Conservation (phyloP, 2,888 invertebrate genomes). For the Catocala nupta region DNA sequence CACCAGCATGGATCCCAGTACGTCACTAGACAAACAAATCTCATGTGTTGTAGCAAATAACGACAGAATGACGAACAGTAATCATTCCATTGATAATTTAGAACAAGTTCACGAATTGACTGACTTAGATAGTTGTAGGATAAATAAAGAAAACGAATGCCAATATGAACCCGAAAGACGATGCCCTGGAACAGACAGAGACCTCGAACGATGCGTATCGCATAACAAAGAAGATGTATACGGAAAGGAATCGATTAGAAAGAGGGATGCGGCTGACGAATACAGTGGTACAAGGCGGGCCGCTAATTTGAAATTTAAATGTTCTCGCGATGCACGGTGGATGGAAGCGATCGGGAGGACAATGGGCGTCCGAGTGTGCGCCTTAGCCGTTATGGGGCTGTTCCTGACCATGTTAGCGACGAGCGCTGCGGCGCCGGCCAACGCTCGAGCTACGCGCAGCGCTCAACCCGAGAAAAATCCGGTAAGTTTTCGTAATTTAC, state of each 20-base stretch:
- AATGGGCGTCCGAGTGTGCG: constrained; percentile 73
- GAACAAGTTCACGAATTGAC: constrained; percentile 71
- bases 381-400: constrained; percentile 67
- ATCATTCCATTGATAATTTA: constrained; percentile 79
- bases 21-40: constrained; percentile 37
- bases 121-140: constrained; percentile 80
- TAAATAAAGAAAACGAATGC: constrained; percentile 66
- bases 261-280: constrained; percentile 67
- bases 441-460: constrained; percentile 64
- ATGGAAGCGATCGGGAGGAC: constrained; percentile 72
- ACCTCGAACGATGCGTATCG: constrained; percentile 62
- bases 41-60: constrained; percentile 57
- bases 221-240: constrained; percentile 74
- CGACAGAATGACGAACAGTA: constrained; percentile 63
- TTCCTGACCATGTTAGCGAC: constrained; percentile 71
- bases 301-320: constrained; percentile 82
- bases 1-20: constrained; percentile 34
- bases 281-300: constrained; percentile 72
- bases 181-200: constrained; percentile 58
- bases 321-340: constrained; percentile 67
- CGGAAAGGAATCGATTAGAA: constrained; percentile 77
- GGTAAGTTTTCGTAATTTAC: constrained; percentile 65
- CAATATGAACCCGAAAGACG: constrained; percentile 67
- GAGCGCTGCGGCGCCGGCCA: constrained; percentile 71
- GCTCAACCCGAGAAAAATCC: constrained; percentile 68